Evolutionary conservation across 2,888 invertebrate species (phyloP).

Genomic region (Chrysolina haemoptera): DNA sequence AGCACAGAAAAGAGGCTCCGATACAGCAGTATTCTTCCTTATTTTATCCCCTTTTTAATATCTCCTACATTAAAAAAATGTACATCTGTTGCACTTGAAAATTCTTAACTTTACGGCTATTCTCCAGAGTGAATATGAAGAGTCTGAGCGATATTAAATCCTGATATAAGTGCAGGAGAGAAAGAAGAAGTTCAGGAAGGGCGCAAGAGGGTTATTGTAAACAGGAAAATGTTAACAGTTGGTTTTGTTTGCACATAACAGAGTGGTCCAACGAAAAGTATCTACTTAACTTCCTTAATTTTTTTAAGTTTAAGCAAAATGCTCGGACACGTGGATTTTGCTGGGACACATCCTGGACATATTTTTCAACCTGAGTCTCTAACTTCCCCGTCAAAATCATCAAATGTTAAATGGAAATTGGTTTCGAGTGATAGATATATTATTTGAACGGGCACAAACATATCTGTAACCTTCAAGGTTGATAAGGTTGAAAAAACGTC

Average conservation of each 20-base stretch:
- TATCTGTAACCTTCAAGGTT: too few relatives aligned
- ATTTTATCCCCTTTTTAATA: conserved; percentile 41
- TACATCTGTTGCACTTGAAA: conserved; percentile 45
- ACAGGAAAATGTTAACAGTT: background rate
- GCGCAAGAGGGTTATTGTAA: background rate
- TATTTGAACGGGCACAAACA: too few relatives aligned
- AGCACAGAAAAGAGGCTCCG: conserved; percentile 14
- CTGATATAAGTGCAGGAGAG: conserved; percentile 2
- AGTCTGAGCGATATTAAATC: conserved; percentile 18
- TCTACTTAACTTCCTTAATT: too few relatives aligned
- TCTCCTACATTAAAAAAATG: conserved; percentile 40
- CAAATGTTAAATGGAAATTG: too few relatives aligned
- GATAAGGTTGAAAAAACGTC: too few relatives aligned
- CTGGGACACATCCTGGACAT: too few relatives aligned
- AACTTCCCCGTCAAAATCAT: too few relatives aligned
- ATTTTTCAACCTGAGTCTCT: too few relatives aligned
- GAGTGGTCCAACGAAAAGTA: too few relatives aligned
- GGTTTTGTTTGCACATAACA: background rate
- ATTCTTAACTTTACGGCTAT: conserved; percentile 27
- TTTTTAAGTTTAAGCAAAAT: too few relatives aligned
- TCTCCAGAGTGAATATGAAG: conserved; percentile 22
- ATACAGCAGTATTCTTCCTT: conserved; percentile 20
- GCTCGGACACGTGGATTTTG: too few relatives aligned
- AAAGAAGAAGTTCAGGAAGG: background rate
- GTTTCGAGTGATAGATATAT: too few relatives aligned